Conservation (phyloP, 2,888 invertebrate species). For the Ennomos quercinarius region DNA sequence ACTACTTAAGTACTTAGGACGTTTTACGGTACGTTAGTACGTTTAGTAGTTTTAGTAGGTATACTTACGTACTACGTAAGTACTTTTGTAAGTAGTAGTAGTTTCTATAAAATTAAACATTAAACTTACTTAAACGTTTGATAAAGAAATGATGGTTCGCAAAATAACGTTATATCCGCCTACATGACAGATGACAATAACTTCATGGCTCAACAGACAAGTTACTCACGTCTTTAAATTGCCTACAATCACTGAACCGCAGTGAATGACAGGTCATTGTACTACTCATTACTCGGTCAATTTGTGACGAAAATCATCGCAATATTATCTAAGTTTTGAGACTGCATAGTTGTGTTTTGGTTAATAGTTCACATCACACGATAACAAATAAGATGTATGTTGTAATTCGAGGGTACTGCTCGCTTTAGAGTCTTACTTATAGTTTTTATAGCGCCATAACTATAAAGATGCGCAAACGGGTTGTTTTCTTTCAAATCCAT, state of each 20-base stretch:
- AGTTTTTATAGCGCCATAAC: conserved; percentile 4
- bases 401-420: conserved; percentile 9
- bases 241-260: conserved; percentile 30
- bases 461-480: conserved; percentile 7
- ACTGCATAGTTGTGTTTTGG: conserved; percentile 4
- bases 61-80: too few species aligned
- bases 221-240: conserved; percentile 7
- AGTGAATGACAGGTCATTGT: conserved; percentile 33
- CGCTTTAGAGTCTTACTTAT: conserved; percentile 1
- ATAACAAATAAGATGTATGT: background rate
- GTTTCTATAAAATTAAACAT: too few species aligned
- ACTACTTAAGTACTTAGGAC: too few species aligned
- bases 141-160: conserved; percentile 11
- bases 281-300: conserved; percentile 28
- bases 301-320: conserved; percentile 14
- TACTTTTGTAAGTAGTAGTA: too few species aligned
- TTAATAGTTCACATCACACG: background rate
- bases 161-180: conserved; percentile 9
- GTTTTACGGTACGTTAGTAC: too few species aligned
- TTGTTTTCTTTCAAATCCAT: conserved; percentile 15
- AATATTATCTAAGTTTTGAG: too few species aligned
- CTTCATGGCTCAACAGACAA: conserved; percentile 22
- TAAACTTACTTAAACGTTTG: background rate
- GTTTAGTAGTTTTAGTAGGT: too few species aligned
- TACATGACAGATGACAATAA: conserved; percentile 26